Evolutionary conservation across 2,113 vertebrate genomes (phyloP).

Genomic region (zebrafish (Danio rerio)): GRCz12tu NC_133180.1:22858001-22858500

Average conservation of each 20-base stretch:
- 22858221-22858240: background rate
- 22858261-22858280: background rate
- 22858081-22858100: background rate
- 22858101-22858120: background rate
- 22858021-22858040: background rate
- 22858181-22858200: background rate
- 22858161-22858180: background rate
- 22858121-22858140: background rate
- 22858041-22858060: background rate
- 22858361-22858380: background rate
- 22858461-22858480: background rate
- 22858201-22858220: background rate
- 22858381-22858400: background rate
- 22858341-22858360: conserved; percentile 3
- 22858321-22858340: background rate
- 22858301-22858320: background rate
- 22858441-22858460: background rate
- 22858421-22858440: background rate
- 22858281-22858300: background rate
- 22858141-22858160: background rate
- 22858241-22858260: background rate
- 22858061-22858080: conserved; percentile 3
- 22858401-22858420: too few relatives aligned
- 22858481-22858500: background rate
- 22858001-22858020: background rate